Percentiles rank a stretch among this genome's conserved stretches.
These are phyloP conservation scores for Lithobates pipiens DNA, from an alignment of 2,797 vertebrate genomes.

Conservation along the genomic window DNA sequence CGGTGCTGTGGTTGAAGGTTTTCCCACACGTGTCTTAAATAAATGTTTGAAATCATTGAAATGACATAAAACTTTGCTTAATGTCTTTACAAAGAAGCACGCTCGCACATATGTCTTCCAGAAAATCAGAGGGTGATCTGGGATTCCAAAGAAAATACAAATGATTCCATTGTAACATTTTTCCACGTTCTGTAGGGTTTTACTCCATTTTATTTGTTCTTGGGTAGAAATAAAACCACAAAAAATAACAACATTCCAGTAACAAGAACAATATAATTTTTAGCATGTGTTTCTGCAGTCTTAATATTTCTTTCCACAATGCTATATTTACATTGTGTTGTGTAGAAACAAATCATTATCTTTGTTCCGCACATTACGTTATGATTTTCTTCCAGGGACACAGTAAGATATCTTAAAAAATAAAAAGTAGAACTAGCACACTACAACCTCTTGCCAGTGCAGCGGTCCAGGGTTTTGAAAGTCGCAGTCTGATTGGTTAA, in stretches of 20 bases:
- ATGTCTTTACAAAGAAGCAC: no score
- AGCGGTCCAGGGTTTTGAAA: no score
- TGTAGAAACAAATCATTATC: not conserved
- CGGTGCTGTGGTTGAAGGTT: not conserved
- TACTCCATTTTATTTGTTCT: slow-evolving; percentile 14
- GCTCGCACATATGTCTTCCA: not conserved
- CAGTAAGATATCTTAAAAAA: no score
- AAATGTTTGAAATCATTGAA: not conserved
- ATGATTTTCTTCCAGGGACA: no score
- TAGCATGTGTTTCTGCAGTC: slow-evolving; percentile 16
- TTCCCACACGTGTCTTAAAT: not conserved
- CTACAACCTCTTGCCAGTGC: no score
- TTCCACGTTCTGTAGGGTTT: slow-evolving; percentile 20
- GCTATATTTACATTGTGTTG: not conserved
- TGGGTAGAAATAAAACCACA: slow-evolving; percentile 4
- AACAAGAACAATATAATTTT: slow-evolving; percentile 34
- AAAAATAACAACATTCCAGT: slow-evolving; percentile 30
- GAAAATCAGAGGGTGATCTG: not conserved
- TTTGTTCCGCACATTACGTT: no score
- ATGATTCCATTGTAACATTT: slow-evolving; percentile 17
- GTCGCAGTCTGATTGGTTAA: no score
- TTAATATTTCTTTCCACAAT: slow-evolving; percentile 3
- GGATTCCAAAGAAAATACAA: not conserved
- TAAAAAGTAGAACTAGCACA: no score
- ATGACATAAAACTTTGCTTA: not conserved